phyloP scores from a whole-genome alignment of 1,140 invertebrate species.

The Drosophila obscura region DNA sequence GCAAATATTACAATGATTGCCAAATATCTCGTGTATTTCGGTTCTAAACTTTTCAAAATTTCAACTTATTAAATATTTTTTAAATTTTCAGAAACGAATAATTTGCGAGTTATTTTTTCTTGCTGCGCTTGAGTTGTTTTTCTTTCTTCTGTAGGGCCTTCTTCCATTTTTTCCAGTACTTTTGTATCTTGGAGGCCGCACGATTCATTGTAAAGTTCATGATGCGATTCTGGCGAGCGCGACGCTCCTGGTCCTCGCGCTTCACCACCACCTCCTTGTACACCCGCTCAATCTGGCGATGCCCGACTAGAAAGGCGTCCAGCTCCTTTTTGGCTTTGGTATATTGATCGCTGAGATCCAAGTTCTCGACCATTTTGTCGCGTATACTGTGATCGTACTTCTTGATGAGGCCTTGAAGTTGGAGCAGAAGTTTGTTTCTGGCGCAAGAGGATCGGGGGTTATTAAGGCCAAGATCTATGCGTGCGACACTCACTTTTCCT shows the following conservation, averaged over 20 bases:
- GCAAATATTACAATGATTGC: too few relatives aligned
- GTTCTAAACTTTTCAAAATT: too few relatives aligned
- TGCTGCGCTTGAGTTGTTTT: background rate
- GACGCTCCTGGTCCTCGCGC: constrained; percentile 47
- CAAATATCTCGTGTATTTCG: too few relatives aligned
- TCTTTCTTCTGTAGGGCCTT: constrained; percentile 34
- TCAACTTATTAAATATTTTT: background rate
- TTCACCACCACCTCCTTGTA: constrained; percentile 56
- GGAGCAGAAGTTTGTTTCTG: constrained; percentile 55
- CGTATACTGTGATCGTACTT: constrained; percentile 58
- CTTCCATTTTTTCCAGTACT: constrained; percentile 61
- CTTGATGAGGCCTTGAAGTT: constrained; percentile 50
- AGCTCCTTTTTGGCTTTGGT: constrained; percentile 23
- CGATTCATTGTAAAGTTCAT: constrained; percentile 50
- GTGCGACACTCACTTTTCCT: constrained; percentile 51
- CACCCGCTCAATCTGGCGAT: constrained; percentile 34
- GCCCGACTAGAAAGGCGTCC: constrained; percentile 24
- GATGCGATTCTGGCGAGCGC: constrained; percentile 3
- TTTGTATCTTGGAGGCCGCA: constrained; percentile 60
- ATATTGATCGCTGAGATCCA: constrained; percentile 32
- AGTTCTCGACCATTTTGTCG: constrained; percentile 50
- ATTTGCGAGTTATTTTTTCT: background rate
- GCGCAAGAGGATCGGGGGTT: background rate
- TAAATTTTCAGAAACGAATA: too few relatives aligned
- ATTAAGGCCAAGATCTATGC: background rate